Percentiles rank a stretch among this genome's conserved stretches.
Conservation (phyloP, 2,888 invertebrate genomes). For the Vanessa cardui region DNA sequence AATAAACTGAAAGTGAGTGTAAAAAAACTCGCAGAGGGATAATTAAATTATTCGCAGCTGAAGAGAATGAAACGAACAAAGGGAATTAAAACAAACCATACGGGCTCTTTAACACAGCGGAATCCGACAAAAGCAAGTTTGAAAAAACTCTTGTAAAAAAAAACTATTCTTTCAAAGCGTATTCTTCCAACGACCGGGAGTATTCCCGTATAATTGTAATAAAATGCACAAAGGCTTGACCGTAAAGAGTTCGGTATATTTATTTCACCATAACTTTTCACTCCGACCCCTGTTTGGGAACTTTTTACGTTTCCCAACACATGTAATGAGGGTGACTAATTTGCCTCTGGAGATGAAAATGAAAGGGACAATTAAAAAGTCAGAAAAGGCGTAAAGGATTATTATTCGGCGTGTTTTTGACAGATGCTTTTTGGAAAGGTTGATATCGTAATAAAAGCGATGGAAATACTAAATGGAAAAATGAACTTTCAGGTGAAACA, state of each 20-base stretch:
- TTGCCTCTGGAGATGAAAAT: slow-evolving; percentile 25
- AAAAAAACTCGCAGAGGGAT: slow-evolving; percentile 5
- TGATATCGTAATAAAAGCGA: not conserved
- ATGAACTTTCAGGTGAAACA: too few species aligned
- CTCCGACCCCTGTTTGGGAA: slow-evolving; percentile 24
- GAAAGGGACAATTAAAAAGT: slow-evolving; percentile 20
- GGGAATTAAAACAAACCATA: slow-evolving; percentile 13
- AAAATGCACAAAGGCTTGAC: slow-evolving; percentile 24
- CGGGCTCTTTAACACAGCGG: slow-evolving; percentile 14
- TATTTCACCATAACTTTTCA: slow-evolving; percentile 36
- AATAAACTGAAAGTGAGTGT: not conserved
- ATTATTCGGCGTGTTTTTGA: slow-evolving; percentile 13
- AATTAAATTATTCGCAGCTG: slow-evolving; percentile 17
- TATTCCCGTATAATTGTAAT: slow-evolving; percentile 11
- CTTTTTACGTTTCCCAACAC: slow-evolving; percentile 31
- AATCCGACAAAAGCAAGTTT: slow-evolving; percentile 6
- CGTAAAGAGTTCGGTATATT: slow-evolving; percentile 32
- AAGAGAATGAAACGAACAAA: slow-evolving; percentile 14
- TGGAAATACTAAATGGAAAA: not conserved
- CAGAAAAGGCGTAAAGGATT: slow-evolving; percentile 10
- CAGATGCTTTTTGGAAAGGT: slow-evolving; percentile 13
- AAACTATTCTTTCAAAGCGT: slow-evolving; percentile 8
- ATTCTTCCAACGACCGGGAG: slow-evolving; percentile 5
- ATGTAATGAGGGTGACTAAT: slow-evolving; percentile 35
- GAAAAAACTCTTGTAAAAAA: slow-evolving; percentile 2